A percentile compares a stretch with the other conserved stretches of the same genome.
These are phyloP conservation scores for Podargus strigoides DNA, from an alignment of 2,797 vertebrate species.

Conservation along the genomic window DNA sequence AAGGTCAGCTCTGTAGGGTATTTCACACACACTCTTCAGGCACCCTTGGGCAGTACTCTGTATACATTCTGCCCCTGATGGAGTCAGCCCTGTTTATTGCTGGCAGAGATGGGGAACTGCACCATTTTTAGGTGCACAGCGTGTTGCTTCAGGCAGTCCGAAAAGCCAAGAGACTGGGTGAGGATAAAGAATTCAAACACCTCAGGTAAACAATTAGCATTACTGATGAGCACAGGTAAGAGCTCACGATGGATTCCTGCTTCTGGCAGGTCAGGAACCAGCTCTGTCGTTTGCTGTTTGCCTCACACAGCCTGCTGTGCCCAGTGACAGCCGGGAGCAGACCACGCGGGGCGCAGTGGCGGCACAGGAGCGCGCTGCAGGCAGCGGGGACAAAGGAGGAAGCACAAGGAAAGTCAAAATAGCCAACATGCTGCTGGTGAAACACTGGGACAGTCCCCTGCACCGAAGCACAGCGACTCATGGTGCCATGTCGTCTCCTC, in stretches of 20 bases:
- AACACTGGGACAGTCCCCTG: not conserved
- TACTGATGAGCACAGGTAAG: not conserved
- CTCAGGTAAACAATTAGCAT: not conserved
- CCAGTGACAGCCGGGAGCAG: accelerated
- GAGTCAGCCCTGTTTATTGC: not conserved
- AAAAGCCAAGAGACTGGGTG: not conserved
- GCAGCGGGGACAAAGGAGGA: not conserved
- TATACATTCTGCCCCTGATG: not conserved
- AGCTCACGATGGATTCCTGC: not conserved
- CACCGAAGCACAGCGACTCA: too few species aligned
- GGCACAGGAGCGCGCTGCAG: not conserved
- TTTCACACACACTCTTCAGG: not conserved
- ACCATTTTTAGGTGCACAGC: not conserved
- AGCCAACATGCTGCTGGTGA: not conserved
- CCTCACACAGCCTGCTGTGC: not conserved
- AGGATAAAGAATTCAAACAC: not conserved
- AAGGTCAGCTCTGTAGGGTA: not conserved
- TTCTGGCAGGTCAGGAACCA: not conserved
- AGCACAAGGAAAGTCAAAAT: not conserved
- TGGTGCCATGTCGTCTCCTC: too few species aligned
- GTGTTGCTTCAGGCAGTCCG: not conserved
- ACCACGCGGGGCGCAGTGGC: not conserved
- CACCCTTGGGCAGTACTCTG: not conserved
- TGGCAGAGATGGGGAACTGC: not conserved
- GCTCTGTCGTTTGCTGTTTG: not conserved